These are phyloP conservation scores for Andrena dorsata DNA, from an alignment of 2,888 invertebrate species.

Conservation along the genomic window DNA sequence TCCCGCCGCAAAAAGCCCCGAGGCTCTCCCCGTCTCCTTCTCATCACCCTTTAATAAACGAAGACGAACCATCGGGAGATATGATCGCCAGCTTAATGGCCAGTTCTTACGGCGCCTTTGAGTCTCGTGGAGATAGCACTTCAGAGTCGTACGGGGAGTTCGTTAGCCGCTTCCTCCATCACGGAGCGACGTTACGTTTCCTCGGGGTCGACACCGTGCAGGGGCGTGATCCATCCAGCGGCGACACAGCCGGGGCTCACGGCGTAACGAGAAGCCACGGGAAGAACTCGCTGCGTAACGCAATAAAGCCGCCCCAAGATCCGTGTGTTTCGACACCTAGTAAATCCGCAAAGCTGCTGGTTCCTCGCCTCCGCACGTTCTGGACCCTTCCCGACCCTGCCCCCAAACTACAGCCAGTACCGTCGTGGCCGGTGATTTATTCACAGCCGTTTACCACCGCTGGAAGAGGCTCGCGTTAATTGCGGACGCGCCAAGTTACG, in stretches of 20 bases:
- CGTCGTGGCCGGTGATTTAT: constrained; percentile 72
- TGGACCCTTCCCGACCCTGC: constrained; percentile 64
- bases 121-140: constrained; percentile 62
- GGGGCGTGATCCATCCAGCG: too few species aligned
- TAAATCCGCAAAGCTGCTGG: constrained; percentile 72
- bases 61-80: constrained; percentile 65
- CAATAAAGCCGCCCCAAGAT: constrained; percentile 76
- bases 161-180: constrained; percentile 53
- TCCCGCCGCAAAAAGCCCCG: constrained; percentile 24
- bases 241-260: constrained; percentile 33
- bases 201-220: constrained; percentile 5
- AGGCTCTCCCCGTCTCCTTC: background rate
- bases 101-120: constrained; percentile 66
- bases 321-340: constrained; percentile 70
- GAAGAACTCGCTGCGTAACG: constrained; percentile 80
- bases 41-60: constrained; percentile 68
- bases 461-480: constrained; percentile 77
- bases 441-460: constrained; percentile 57
- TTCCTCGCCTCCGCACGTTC: constrained; percentile 49
- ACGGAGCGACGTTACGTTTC: constrained; percentile 46
- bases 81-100: constrained; percentile 67
- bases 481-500: constrained; percentile 77
- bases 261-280: constrained; percentile 65
- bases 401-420: constrained; percentile 45
- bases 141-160: constrained; percentile 71